Evolutionary conservation across 2,888 invertebrate species (phyloP), one percentile per base, ranked within the genome.

Genomic region (Drosophila melanosoma): DNA sequence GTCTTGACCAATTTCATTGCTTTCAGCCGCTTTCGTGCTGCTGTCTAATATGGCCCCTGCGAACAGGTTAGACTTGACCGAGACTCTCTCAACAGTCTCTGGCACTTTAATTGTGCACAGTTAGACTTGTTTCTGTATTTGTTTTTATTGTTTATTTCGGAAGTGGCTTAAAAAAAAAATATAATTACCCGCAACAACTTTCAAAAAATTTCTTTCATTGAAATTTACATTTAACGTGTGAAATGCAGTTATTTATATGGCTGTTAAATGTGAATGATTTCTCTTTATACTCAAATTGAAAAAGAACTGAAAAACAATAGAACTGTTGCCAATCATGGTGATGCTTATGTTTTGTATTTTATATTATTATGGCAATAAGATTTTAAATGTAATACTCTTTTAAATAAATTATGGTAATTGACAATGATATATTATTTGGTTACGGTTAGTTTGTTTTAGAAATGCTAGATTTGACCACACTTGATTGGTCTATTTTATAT

Each of bases 51-150:
- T 76, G 76, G 76, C 42, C 71, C 40, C 63, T 35, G 61, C 60
- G 73, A 85, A 85, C 84, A 70, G 85, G 84, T 89, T 89, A 64
- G 63, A 32, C 58, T 82, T 85, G 87, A 84, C 89, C 89, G 76
- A 80, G 65, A 77, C 42, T 66, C 61, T 48, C 48, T 26, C 17
- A 35, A 11, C 17, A 26, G 49, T 40, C 48, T 53, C 52, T 38
- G 65, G 35, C 75, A 76, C 69, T 81, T 83, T 89, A 89, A 90
- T 85, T 88, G 83, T 53, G 57, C 63, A 81, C 79, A 74, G 90
- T 83, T 86, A 71, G 89, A 90, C 87, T 77, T 71, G 87, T 87
- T 87, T 86, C 70, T 73, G 42, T 45, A 53, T 57, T 75, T 73
- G n/a, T 38, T 53, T 38, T 56, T 38, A 26, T 38, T 56, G 38